Evolutionary conservation across 2,888 invertebrate genomes (phyloP), one percentile per base, ranked within the genome.

Genomic region (Terebella lapidaria): DNA sequence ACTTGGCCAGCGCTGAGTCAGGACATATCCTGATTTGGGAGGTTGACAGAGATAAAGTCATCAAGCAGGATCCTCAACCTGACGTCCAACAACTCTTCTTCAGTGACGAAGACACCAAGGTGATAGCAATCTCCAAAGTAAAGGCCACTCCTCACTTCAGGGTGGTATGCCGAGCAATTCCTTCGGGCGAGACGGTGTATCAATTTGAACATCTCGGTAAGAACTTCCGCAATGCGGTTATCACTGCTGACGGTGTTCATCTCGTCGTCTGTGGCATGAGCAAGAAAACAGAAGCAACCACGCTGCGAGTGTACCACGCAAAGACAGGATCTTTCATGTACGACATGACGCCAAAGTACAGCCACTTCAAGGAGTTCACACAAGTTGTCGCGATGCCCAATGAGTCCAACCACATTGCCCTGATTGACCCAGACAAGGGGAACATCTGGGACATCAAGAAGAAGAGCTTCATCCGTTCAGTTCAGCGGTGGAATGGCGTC

Each of bases 21-120:
- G 94, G 94, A 0, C 90, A 92, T 75, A 85, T 95, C 35, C 82
- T 95, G 0, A 86, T 94, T 63, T 95, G 95, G 95, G 89, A 92
- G 72, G 88, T 61, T 82, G 88, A 59, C 86, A 88, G 0, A 86
- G 89, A 81, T 57, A 86, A 88, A 81, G 92, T 89, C 0, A 80
- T 90, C 54, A 90, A 87, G 74, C 90, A 91, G 79, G 89, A 91
- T 71, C 89, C 10, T 15, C 53, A 53, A 28, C 15, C 15, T 18
- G 53, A 53, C 29, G 28, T 53, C 10, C 53, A 27, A 28, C 53
- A 53, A 28, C 53, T 53, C 15, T 18, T 53, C 4, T 22, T 53
- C 27, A 53, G 15, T 5, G 53, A 53, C 10, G 53, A 53, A 4
- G 26, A 25, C 26, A 15, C 53, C 15, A 53, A 53, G 22, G 26